Conservation (phyloP, 2,113 vertebrate species). For the Talpa occidentalis region DNA sequence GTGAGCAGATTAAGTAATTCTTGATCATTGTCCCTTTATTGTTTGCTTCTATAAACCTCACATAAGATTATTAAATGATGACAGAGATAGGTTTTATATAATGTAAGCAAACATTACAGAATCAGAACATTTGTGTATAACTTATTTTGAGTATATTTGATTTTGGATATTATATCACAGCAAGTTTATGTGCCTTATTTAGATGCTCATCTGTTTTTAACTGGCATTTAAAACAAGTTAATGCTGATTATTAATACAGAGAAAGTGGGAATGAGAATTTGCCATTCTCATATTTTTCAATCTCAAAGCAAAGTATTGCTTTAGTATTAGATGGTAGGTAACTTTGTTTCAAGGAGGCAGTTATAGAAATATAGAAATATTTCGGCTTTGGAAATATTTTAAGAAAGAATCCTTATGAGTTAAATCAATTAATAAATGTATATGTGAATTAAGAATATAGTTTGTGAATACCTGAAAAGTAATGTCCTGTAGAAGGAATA, state of each 20-base stretch:
- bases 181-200: constrained; percentile 47
- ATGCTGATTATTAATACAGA: constrained; percentile 32
- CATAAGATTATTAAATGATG: constrained; percentile 58
- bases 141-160: constrained; percentile 38
- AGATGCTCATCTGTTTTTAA: constrained; percentile 53
- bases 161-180: constrained; percentile 21
- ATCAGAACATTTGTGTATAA: constrained; percentile 52
- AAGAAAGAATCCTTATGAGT: constrained; percentile 17
- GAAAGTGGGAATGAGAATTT: constrained; percentile 57
- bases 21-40: constrained; percentile 45
- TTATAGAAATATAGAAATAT: neutral
- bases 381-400: constrained; percentile 63
- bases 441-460: constrained; percentile 50
- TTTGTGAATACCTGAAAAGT: constrained; percentile 45
- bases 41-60: constrained; percentile 51
- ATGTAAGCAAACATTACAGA: constrained; percentile 52
- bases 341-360: constrained; percentile 45
- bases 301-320: constrained; percentile 28
- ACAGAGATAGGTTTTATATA: constrained; percentile 44
- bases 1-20: constrained; percentile 57
- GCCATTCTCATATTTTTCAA: constrained; percentile 39
- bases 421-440: constrained; percentile 54
- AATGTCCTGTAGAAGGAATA: neutral
- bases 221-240: constrained; percentile 16
- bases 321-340: constrained; percentile 55